These are phyloP conservation scores for Myripristis jacobus DNA, from an alignment of 2,797 vertebrate species.

Conservation along the genomic window DNA sequence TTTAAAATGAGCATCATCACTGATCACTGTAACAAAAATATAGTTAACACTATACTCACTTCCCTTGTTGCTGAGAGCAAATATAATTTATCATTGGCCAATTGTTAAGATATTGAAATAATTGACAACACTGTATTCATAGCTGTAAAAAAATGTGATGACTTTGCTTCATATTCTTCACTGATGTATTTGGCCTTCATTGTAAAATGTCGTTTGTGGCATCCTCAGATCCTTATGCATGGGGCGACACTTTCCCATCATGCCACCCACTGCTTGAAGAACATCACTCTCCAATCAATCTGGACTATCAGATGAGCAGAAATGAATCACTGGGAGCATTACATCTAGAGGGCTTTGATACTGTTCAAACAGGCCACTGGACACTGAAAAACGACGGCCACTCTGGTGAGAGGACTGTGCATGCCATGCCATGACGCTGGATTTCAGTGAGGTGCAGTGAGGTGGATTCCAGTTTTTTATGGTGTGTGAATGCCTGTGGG, in stretches of 20 bases:
- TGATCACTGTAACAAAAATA: too few relatives aligned
- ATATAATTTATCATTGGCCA: too few relatives aligned
- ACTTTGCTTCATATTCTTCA: too few relatives aligned
- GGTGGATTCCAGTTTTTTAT: too few relatives aligned
- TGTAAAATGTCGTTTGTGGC: background rate
- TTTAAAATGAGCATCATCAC: too few relatives aligned
- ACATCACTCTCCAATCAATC: constrained; percentile 88
- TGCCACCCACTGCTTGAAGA: constrained; percentile 79
- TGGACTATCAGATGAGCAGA: constrained; percentile 76
- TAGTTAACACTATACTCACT: too few relatives aligned
- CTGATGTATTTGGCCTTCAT: background rate
- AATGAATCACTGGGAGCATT: constrained; percentile 80
- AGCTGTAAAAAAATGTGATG: too few relatives aligned
- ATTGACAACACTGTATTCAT: background rate
- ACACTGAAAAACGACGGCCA: constrained; percentile 86
- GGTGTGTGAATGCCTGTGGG: background rate
- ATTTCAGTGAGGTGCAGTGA: background rate
- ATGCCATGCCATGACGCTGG: background rate
- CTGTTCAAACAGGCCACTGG: constrained; percentile 84
- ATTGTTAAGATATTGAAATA: background rate
- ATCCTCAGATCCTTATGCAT: constrained; percentile 78
- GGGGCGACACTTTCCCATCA: constrained; percentile 78
- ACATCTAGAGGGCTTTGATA: constrained; percentile 85
- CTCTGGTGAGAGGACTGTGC: constrained; percentile 75
- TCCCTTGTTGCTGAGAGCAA: too few relatives aligned